Base-by-base conservation (phyloP, 1,140 invertebrate genomes). In the Brachionus plicatilis region DNA sequence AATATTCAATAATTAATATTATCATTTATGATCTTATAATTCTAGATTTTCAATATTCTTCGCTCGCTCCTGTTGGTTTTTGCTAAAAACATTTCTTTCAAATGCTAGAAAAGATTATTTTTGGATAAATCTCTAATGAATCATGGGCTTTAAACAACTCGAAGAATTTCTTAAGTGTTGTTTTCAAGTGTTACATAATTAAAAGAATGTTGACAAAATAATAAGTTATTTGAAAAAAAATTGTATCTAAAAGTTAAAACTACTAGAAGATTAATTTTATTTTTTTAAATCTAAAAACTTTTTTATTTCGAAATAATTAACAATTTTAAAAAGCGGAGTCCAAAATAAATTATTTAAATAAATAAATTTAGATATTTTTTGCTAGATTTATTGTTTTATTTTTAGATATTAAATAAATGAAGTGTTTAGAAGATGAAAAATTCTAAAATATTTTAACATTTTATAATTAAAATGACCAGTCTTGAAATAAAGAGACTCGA, bases 401-500 rank as follows among this genome's bases (percentile, higher is more conserved):
- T 60, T 60, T 60, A 60, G 53, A 60, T 60, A 60, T 24, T 60
- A 11, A 60, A 53, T 53, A 53, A 14, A 60, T 60, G 53, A 60
- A 60, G 53, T 60, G 53, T 24, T 8, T 27, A 7, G n/a, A 60
- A 60, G 7, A 60, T 60, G 53, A 60, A 20, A 60, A 20, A 9
- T 60, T 8, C 6, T 60, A 60, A 8, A 29, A 20, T 50, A 14
- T 50, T 76, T 76, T 50, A 27, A 24, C 50, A 24, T 11, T 14
- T 50, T 11, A 1, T 50, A 27, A 14, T 9, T 50, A 76, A 27
- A 76, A 76, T 76, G 72, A 76, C 72, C 27, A 76, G 72, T 76
- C 33, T 76, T 20, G 72, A 50, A 12, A 76, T 50, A 27, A 76
- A 76, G 24, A 47, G 72, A 76, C 27, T 76, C 41, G 72, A 76